Conservation (phyloP, 2,888 invertebrate species). For the Scaptomyza flava region DNA sequence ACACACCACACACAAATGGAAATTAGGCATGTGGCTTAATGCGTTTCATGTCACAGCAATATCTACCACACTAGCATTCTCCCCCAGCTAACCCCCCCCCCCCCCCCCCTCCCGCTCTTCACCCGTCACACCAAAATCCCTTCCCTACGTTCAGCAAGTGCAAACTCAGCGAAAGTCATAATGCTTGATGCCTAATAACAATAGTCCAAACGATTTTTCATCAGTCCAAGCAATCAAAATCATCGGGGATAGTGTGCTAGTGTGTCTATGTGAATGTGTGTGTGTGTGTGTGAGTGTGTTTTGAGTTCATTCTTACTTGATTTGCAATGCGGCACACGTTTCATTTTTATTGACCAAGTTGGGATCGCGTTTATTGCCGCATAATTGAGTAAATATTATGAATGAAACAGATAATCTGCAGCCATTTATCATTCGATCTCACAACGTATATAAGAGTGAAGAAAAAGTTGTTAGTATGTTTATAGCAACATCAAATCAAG, state of each 20-base stretch:
- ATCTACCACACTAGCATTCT: background rate
- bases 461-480: too few species aligned
- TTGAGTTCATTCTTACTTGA: constrained; percentile 27
- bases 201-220: constrained; percentile 20
- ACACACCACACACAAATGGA: constrained; percentile 42
- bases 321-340: constrained; percentile 62
- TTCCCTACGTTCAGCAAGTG: constrained; percentile 11
- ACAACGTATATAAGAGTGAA: constrained; percentile 10
- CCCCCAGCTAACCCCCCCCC: too few species aligned
- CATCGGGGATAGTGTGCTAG: background rate
- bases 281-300: background rate
- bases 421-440: constrained; percentile 49
- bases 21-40: constrained; percentile 51
- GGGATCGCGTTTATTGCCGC: constrained; percentile 69
- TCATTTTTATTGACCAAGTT: constrained; percentile 69
- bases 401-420: constrained; percentile 71
- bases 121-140: too few species aligned
- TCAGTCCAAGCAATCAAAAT: constrained; percentile 9
- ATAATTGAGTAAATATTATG: constrained; percentile 72
- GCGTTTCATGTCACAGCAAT: constrained; percentile 37
- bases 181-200: constrained; percentile 29
- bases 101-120: background rate
- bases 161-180: constrained; percentile 39
- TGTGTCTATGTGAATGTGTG: background rate
- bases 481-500: constrained; percentile 18